Evolutionary conservation across 2,113 vertebrate species (phyloP).

Genomic region (Peucedramus taeniatus): DNA sequence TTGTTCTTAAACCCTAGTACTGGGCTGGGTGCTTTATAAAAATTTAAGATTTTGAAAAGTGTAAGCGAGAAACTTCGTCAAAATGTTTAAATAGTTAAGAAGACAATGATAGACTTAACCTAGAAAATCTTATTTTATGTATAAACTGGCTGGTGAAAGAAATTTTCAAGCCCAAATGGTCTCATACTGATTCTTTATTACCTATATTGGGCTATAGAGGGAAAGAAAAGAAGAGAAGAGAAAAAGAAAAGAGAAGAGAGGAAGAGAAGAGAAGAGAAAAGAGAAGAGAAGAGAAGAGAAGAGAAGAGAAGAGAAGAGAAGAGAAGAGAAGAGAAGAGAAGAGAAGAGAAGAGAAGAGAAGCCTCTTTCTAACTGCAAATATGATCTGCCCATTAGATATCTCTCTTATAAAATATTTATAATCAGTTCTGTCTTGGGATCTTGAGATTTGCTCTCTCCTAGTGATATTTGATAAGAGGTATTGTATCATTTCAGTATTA

Average conservation of each 20-base stretch:
- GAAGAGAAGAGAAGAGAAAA: neutral
- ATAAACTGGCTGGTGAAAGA: neutral
- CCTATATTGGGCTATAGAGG: neutral
- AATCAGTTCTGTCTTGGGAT: conserved; percentile 20
- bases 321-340: too few relatives aligned
- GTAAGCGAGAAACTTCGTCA: neutral
- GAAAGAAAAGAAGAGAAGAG: neutral
- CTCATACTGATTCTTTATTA: neutral
- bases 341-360: accelerated
- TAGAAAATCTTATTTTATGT: neutral
- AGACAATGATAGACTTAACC: neutral
- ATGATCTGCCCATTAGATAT: conserved; percentile 23
- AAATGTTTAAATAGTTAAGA: neutral
- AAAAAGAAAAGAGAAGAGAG: neutral
- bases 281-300: too few relatives aligned
- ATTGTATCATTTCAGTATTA: conserved; percentile 28
- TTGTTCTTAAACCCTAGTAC: neutral
- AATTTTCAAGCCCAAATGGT: neutral
- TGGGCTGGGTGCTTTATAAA: neutral
- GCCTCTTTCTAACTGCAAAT: neutral
- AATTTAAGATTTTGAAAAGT: neutral
- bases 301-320: neutral
- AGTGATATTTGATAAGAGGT: conserved; percentile 37
- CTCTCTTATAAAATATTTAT: conserved; percentile 50
- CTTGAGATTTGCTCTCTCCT: conserved; percentile 29